Evolutionary conservation across 2,797 vertebrate genomes (phyloP).

Genomic region (Morus bassanus): DNA sequence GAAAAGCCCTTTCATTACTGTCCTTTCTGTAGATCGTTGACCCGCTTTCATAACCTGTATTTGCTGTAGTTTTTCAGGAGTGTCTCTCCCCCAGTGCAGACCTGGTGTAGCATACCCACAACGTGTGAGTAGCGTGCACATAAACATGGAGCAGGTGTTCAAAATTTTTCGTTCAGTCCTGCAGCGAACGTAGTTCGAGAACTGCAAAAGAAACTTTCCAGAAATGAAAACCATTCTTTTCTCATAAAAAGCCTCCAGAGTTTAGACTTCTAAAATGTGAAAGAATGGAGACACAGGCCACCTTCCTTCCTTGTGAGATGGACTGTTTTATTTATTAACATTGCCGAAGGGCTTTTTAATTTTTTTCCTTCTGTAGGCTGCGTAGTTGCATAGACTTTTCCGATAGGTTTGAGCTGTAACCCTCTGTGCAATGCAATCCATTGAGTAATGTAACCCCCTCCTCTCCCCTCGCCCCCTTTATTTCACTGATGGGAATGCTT

Average conservation of each 20-base stretch:
- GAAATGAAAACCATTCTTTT: constrained; percentile 30
- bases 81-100: neutral
- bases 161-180: neutral
- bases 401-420: constrained; percentile 67
- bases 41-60: neutral
- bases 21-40: neutral
- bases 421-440: constrained; percentile 71
- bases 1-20: neutral
- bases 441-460: constrained; percentile 53
- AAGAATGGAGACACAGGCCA: constrained; percentile 71
- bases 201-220: neutral
- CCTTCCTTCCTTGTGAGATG: constrained; percentile 81
- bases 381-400: constrained; percentile 66
- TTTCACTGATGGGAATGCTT: constrained; percentile 70
- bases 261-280: constrained; percentile 42
- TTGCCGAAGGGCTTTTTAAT: constrained; percentile 75
- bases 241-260: constrained; percentile 52
- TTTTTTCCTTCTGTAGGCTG: constrained; percentile 66
- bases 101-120: neutral
- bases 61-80: constrained; percentile 7
- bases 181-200: neutral
- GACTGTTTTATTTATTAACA: constrained; percentile 73
- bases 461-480: constrained; percentile 11
- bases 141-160: neutral
- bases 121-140: neutral